Base-by-base conservation (phyloP, 2,113 vertebrate genomes). In the Strix aluco region DNA sequence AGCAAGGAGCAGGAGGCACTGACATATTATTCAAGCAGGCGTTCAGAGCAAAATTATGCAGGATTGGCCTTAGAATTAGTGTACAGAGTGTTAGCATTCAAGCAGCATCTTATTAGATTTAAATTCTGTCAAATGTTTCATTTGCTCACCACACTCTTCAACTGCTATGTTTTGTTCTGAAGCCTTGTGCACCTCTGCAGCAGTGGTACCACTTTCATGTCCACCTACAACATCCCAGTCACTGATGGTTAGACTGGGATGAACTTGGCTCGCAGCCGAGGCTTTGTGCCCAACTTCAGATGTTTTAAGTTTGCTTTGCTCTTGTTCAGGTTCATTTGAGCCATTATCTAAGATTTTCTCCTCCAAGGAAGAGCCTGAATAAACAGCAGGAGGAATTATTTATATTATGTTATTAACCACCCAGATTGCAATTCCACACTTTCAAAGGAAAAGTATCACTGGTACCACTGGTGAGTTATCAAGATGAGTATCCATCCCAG, bases 291-390 rank as follows among this genome's bases (percentile, higher is more conserved):
- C 97, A 97, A 93, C 97, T 98, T 98, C 98, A 29, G 97, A 97
- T 59, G 98, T 72, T 94, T 97, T 99, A 98, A 99, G 98, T 97
- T 98, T 99, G 98, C 97, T 96, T 89, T 98, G 98, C 88, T 99
- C 98, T 80, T 94, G 98, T 98, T 98, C 99, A 97, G 98, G 97
- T 91, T 98, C 98, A 92, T 97, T 98, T 97, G 99, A 96, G 97
- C 99, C 98, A 88, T 98, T 98, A 87, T 98, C 98, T 97, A 99
- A 98, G 79, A 99, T 97, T 97, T 99, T 99, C 98, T 99, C 98
- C 97, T 99, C 99, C 98, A 99, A 97, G 96, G 98, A 98, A 54
- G 98, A 98, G 98, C 99, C 99, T 99, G 98, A 98, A 98, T 97
- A 97, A 98, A 98, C 94, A 98, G 98, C 94, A 98, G 91, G 98